Evolutionary conservation across 2,113 vertebrate genomes (phyloP), one percentile per base, ranked within the genome.

Genomic region (Lophura nycthemera): DNA sequence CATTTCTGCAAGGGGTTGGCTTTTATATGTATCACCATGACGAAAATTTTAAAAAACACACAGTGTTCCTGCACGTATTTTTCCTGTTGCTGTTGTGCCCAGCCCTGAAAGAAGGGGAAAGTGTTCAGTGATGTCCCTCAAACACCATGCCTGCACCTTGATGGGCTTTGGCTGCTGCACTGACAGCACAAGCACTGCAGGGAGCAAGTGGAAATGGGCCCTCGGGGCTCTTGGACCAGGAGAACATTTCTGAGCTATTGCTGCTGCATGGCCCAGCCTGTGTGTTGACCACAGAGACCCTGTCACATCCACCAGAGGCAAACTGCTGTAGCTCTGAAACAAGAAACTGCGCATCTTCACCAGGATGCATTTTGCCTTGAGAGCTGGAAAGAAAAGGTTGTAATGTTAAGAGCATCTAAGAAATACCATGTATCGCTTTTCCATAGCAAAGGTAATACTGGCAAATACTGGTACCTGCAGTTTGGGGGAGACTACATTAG

Each of bases 351-450:
- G 69, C 34, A 16, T 66, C 91, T 84, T 94, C 91, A 83, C 59
- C 82, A 27, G 89, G 59, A 70, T 56, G 59, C 22, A 1, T 47
- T 83, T 81, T 78, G 59, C 77, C 91, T 79, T 59, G 71, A 77
- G 48, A 85, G 86, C 71, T 92, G 83, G 67, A 82, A 92, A 45
- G 76, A 82, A 92, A 88, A 45, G 42, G 42, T 34, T 15, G 93
- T 79, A 96, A 72, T 40, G 83, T 94, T 85, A 92, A 85, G 82
- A 87, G 94, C 84, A 69, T 78, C 93, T 72, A 36, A 79, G 74
- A 65, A 89, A 79, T 17, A 81, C 25, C 5, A 0, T 10, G 27
- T 45, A 0, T 6, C 30, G 40, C 48, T 48, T 73, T 56, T n/a
- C 85, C 3, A 0, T 3, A 60, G 82, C 72, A 86, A 40, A 91